These are phyloP conservation scores for Cheilosia variabilis DNA, from an alignment of 2,888 invertebrate genomes.

Conservation along the genomic window DNA sequence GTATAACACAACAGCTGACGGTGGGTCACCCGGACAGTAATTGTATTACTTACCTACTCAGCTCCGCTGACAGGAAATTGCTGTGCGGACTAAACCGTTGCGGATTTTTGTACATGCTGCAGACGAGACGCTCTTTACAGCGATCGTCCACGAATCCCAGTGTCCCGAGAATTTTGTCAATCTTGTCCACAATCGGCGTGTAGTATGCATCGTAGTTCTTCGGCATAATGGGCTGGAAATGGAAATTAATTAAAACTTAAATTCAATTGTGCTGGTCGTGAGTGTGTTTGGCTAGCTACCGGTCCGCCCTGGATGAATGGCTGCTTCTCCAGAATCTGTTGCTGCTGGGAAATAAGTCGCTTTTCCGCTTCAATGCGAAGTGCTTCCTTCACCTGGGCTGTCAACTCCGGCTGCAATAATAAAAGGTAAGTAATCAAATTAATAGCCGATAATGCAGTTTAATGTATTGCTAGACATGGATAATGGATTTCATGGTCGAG, in stretches of 20 bases:
- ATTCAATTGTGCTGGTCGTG: background rate
- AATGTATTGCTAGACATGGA: background rate
- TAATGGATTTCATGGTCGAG: background rate
- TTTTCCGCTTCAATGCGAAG: constrained; percentile 86
- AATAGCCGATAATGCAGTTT: background rate
- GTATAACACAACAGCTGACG: constrained; percentile 45
- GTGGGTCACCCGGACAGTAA: constrained; percentile 22
- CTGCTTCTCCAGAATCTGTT: constrained; percentile 85
- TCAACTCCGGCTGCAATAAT: constrained; percentile 80
- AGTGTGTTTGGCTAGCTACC: constrained; percentile 76
- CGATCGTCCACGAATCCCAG: constrained; percentile 89
- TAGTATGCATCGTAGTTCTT: constrained; percentile 87
- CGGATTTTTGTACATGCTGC: constrained; percentile 93
- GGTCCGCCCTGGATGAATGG: constrained; percentile 83
- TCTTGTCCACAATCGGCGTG: constrained; percentile 90
- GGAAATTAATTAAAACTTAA: background rate
- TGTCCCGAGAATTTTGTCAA: constrained; percentile 89
- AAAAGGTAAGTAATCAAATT: background rate
- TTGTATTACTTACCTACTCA: constrained; percentile 90
- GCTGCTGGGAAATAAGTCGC: constrained; percentile 86
- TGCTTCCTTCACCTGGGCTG: constrained; percentile 86
- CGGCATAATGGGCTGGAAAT: constrained; percentile 81
- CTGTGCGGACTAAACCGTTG: constrained; percentile 92
- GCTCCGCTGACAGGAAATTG: constrained; percentile 92
- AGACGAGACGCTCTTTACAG: constrained; percentile 91